Percentiles rank a stretch among this genome's conserved stretches.
phyloP scores from a whole-genome alignment of 2,113 vertebrate genomes.

The Opisthocomus hoazin region DNA sequence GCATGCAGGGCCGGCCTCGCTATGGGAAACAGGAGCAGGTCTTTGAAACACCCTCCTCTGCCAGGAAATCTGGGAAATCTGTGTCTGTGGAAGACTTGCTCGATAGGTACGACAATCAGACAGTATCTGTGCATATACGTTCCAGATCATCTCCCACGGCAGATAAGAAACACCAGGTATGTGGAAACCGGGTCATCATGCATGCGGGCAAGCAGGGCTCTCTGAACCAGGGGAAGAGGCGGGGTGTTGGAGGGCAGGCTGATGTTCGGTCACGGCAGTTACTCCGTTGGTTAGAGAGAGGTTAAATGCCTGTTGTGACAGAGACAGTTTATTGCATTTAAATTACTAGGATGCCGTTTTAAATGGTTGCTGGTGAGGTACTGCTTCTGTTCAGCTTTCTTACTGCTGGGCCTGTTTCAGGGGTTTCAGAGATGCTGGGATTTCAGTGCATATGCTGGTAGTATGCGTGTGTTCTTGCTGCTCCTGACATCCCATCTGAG shows the following conservation, averaged over 20 bases:
- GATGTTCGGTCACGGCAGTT: not conserved
- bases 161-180: conserved; percentile 79
- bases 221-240: not conserved
- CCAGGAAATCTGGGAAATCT: conserved; percentile 74
- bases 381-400: not conserved
- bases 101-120: conserved; percentile 66
- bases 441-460: not conserved
- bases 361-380: not conserved
- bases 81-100: conserved; percentile 87
- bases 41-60: conserved; percentile 21
- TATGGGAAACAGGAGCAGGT: conserved; percentile 34
- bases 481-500: not conserved
- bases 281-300: not conserved
- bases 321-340: not conserved
- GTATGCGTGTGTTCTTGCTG: not conserved
- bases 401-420: not conserved
- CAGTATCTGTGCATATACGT: conserved; percentile 71
- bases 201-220: accelerated
- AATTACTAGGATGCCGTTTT: not conserved
- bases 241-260: accelerated
- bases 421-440: not conserved
- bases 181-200: accelerated
- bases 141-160: conserved; percentile 83
- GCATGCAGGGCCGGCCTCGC: not conserved
- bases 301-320: not conserved